These are phyloP conservation scores for Sinocyclocheilus anshuiensis DNA, from an alignment of 2,113 vertebrate genomes.

Conservation along the genomic window DNA sequence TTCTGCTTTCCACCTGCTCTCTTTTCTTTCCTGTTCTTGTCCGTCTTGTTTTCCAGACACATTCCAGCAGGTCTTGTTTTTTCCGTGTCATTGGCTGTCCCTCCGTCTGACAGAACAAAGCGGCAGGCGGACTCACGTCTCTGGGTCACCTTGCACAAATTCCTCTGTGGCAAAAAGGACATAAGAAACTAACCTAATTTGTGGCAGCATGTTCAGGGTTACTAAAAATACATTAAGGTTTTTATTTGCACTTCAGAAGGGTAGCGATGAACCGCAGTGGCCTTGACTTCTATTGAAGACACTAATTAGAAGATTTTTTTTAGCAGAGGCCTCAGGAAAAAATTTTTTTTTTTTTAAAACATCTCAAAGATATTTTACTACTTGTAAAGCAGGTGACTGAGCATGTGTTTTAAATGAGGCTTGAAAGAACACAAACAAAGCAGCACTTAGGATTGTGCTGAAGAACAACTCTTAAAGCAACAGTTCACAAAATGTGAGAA, in stretches of 20 bases:
- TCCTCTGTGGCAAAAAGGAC: conserved; percentile 48
- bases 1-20: neutral
- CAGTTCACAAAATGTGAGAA: no score
- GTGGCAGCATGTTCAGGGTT: conserved; percentile 47
- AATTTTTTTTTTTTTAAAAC: no score
- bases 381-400: neutral
- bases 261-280: neutral
- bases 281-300: conserved; percentile 19
- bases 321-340: neutral
- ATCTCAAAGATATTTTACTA: neutral
- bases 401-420: neutral
- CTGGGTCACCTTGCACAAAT: conserved; percentile 50
- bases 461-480: neutral
- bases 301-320: neutral
- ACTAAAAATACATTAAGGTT: conserved; percentile 29
- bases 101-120: conserved; percentile 17
- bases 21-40: conserved; percentile 22
- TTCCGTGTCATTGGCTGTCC: conserved; percentile 50
- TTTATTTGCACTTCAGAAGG: neutral
- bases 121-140: no score
- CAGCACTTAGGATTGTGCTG: neutral
- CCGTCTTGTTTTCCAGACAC: neutral
- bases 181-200: conserved; percentile 57
- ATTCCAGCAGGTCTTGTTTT: conserved; percentile 17
- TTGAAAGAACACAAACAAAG: neutral